Conservation (phyloP, 2,888 invertebrate genomes). For the Sinelater perroti region DNA sequence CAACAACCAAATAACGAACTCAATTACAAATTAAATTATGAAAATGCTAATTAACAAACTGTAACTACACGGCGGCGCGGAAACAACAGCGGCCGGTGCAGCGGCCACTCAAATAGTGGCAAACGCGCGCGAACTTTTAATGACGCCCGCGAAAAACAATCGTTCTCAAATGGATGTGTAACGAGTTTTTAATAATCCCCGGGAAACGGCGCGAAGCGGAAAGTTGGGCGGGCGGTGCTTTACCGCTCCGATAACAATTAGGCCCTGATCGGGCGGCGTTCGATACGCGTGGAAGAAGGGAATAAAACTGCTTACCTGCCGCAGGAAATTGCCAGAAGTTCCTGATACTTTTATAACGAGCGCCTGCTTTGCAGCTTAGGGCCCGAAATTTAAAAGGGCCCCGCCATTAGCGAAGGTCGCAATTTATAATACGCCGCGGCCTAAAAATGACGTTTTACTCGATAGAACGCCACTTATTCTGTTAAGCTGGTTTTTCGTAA, state of each 20-base stretch:
- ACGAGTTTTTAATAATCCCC: constrained; percentile 41
- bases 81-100: not conserved
- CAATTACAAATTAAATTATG: not conserved
- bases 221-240: constrained; percentile 35
- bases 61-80: not conserved
- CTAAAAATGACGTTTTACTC: too few relatives aligned
- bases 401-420: too few relatives aligned
- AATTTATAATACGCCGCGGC: too few relatives aligned
- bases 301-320: constrained; percentile 37
- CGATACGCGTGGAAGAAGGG: constrained; percentile 35
- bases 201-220: constrained; percentile 35
- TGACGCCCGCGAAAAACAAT: constrained; percentile 34
- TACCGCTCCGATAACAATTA: constrained; percentile 42
- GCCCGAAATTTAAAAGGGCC: not conserved
- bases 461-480: too few relatives aligned
- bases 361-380: constrained; percentile 26
- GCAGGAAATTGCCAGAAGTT: constrained; percentile 36
- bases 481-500: too few relatives aligned
- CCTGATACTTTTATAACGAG: constrained; percentile 35
- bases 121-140: constrained; percentile 36
- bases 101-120: not conserved
- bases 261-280: constrained; percentile 37
- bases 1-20: not conserved
- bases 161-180: constrained; percentile 32
- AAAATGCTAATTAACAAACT: not conserved